These are phyloP conservation scores for Drosophila miranda DNA, from an alignment of 1,140 invertebrate species.

Conservation along the genomic window DNA sequence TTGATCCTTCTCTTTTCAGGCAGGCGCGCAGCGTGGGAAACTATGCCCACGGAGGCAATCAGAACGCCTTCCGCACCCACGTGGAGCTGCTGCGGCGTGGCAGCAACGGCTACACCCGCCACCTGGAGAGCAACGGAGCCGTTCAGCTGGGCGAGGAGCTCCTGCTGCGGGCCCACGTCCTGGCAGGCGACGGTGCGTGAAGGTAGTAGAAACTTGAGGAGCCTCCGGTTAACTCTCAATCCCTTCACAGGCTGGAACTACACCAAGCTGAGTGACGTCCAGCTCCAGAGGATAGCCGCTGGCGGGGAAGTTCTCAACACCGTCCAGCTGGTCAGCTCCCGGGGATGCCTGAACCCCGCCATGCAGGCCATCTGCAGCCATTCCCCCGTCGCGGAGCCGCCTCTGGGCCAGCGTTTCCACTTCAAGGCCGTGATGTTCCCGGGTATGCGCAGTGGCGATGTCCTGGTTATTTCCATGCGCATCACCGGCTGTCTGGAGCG, in stretches of 20 bases:
- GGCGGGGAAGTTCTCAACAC: constrained; percentile 81
- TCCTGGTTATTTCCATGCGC: constrained; percentile 85
- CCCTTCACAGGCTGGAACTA: constrained; percentile 85
- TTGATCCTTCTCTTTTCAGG: constrained; percentile 17
- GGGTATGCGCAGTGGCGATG: constrained; percentile 86
- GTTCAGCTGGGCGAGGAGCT: constrained; percentile 87
- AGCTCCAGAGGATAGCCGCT: constrained; percentile 82
- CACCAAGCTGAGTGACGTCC: constrained; percentile 85
- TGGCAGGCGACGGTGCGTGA: constrained; percentile 85
- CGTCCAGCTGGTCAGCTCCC: constrained; percentile 83
- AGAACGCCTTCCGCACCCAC: constrained; percentile 85
- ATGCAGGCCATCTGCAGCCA: constrained; percentile 84
- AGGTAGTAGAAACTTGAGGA: too few relatives aligned
- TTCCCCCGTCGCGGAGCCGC: constrained; percentile 83
- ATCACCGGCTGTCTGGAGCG: constrained; percentile 85
- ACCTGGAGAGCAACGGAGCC: constrained; percentile 84
- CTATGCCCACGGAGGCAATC: constrained; percentile 84
- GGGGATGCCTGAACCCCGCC: constrained; percentile 85
- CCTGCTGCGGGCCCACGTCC: constrained; percentile 85
- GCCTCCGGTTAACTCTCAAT: background rate
- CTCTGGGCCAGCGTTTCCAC: constrained; percentile 67
- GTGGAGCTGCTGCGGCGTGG: constrained; percentile 84
- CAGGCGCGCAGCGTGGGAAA: constrained; percentile 82
- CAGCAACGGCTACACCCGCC: constrained; percentile 83
- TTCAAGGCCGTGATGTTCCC: constrained; percentile 88